Conservation (phyloP, 2,113 vertebrate genomes). For the Lophura nycthemera region DNA sequence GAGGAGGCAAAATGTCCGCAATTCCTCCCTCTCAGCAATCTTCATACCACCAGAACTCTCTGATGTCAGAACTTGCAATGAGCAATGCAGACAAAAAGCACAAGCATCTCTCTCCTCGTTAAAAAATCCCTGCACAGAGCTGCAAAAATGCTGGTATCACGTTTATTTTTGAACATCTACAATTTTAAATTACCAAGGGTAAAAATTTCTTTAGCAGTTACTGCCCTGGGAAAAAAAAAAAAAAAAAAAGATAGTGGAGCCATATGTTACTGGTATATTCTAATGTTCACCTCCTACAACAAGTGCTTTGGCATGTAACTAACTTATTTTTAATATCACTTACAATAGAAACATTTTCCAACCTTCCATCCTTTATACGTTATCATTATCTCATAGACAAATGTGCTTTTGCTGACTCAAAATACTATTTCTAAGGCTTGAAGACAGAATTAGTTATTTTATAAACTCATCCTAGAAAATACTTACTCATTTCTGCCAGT, state of each 20-base stretch:
- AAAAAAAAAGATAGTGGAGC: not conserved
- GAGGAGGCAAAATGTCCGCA: not conserved
- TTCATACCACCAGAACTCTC: not conserved
- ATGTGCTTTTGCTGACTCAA: not conserved
- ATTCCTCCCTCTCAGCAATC: not conserved
- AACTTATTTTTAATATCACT: not conserved
- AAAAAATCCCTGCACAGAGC: not conserved
- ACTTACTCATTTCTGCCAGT: not conserved
- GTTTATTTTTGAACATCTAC: not conserved
- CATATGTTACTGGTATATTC: constrained; percentile 26
- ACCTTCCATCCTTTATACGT: not conserved
- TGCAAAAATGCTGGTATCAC: not conserved
- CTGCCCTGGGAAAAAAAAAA: not conserved
- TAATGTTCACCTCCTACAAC: not conserved
- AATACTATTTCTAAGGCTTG: not conserved
- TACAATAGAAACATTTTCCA: not conserved
- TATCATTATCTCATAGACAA: not conserved
- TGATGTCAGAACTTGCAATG: not conserved
- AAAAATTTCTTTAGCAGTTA: not conserved
- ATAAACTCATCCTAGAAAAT: not conserved
- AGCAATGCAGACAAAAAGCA: not conserved
- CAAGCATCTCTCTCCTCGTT: not conserved
- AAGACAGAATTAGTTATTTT: not conserved
- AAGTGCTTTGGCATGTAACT: not conserved
- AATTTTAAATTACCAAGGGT: constrained; percentile 9